Evolutionary conservation across 2,888 invertebrate genomes (phyloP).

Genomic region (Clusia tigrina): DNA sequence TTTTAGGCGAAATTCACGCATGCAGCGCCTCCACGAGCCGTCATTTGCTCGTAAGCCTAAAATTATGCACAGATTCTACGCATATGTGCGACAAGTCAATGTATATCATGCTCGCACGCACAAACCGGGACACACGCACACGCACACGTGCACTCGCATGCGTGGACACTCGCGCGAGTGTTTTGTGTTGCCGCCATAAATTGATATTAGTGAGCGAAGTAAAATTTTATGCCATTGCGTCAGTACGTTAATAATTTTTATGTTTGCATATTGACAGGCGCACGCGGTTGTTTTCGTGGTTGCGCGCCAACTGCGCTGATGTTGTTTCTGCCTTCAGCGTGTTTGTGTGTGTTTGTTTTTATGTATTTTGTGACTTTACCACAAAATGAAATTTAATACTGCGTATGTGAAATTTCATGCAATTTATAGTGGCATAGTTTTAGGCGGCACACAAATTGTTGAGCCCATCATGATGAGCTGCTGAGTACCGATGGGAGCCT

Average conservation of each 20-base stretch:
- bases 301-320: neutral
- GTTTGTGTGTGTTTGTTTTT: neutral
- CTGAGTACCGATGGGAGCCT: too few relatives aligned
- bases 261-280: slow-evolving; percentile 51
- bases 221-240: slow-evolving; percentile 23
- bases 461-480: too few relatives aligned
- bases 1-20: slow-evolving; percentile 41
- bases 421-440: neutral
- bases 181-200: slow-evolving; percentile 43
- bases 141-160: neutral
- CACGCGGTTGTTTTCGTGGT: neutral
- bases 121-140: neutral
- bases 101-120: slow-evolving; percentile 29
- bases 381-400: neutral
- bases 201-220: slow-evolving; percentile 41
- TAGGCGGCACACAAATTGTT: too few relatives aligned
- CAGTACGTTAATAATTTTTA: slow-evolving; percentile 51
- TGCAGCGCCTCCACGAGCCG: slow-evolving; percentile 25
- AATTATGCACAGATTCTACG: slow-evolving; percentile 46
- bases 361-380: neutral
- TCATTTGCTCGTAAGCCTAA: too few relatives aligned
- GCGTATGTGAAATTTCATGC: neutral
- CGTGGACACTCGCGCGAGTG: neutral
- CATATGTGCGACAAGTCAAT: slow-evolving; percentile 28
- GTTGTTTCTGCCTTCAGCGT: neutral